A percentile compares a stretch with the other conserved stretches of the same genome.
These are phyloP conservation scores for zebrafish (Danio rerio) DNA, from an alignment of 2,113 vertebrate species.

Conservation along the genomic window GRCz12tu NC_133194.1:48374501-48375000, in stretches of 20 bases:
- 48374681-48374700: slow-evolving; percentile 43
- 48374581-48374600: slow-evolving; percentile 66
- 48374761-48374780: slow-evolving; percentile 51
- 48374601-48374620: slow-evolving; percentile 49
- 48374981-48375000: too few species aligned
- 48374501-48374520: slow-evolving; percentile 53
- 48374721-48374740: neutral
- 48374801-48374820: slow-evolving; percentile 17
- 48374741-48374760: slow-evolving; percentile 31
- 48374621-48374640: slow-evolving; percentile 82
- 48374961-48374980: too few species aligned
- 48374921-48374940: too few species aligned
- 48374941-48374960: too few species aligned
- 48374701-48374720: neutral
- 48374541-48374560: slow-evolving; percentile 69
- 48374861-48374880: too few species aligned
- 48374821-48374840: neutral
- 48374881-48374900: too few species aligned
- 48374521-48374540: slow-evolving; percentile 49
- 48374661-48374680: slow-evolving; percentile 50
- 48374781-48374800: slow-evolving; percentile 36
- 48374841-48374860: neutral
- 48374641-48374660: slow-evolving; percentile 71
- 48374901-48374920: too few species aligned
- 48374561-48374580: slow-evolving; percentile 73